Evolutionary conservation across 2,888 invertebrate species (phyloP), one percentile per base, ranked within the genome.

Genomic region (Mesoligia furuncula): DNA sequence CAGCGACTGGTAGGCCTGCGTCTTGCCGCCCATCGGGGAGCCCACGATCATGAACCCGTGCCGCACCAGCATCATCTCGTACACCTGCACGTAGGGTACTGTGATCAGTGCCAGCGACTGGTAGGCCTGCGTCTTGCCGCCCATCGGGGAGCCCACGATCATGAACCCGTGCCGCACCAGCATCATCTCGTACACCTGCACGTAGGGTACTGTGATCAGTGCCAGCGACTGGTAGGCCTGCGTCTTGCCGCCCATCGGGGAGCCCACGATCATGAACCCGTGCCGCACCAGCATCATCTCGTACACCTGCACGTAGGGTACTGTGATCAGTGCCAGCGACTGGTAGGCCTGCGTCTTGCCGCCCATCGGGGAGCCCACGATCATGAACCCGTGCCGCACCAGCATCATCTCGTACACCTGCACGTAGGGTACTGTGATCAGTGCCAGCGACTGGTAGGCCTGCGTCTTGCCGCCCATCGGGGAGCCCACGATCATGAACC

Each of bases 31-130:
- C 97, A 99, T 98, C 0, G 99, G 98, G 1, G 97, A 97, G 1
- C 99, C 99, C 74, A 99, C 99, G 81, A 99, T 97, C 99, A 99
- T 99, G 91, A 99, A 97, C 11, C 99, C 99, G 95, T 99, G 99
- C 8, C 99, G 97, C 4, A 99, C 99, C 70, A 99, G 95, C 96
- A 99, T 98, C 99, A 99, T 99, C 95, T 99, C 99, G 93, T 99
- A 99, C 83, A 99, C 97, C 97, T 98, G 96, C 31, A 4, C 54
- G 9, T 0, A 20, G 2, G 48, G 17, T 0, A n/a, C n/a, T n/a
- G n/a, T n/a, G n/a, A n/a, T n/a, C n/a, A n/a, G n/a, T n/a, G n/a
- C n/a, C n/a, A n/a, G 0, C 31, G 31, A 17, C 6, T 17, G 5
- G 31, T 31, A 31, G 31, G 31, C 31, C 1, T 31, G 31, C 31